A percentile compares a stretch with the other conserved stretches of the same genome.
phyloP scores from a whole-genome alignment of 1,140 invertebrate genomes.

The Scaptomyza montana region DNA sequence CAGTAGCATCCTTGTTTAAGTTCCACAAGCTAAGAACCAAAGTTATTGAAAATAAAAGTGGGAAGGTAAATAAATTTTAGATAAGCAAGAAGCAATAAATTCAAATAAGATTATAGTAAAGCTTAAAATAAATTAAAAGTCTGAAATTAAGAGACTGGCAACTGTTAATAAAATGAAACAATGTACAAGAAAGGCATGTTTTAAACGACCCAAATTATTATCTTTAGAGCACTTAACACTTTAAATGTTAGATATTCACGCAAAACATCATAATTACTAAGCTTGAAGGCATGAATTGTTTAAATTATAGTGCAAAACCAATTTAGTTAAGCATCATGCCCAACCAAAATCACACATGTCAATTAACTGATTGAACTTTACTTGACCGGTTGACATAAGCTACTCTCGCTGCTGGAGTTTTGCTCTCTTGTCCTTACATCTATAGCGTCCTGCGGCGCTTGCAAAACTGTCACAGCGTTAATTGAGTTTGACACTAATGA shows the following conservation, averaged over 20 bases:
- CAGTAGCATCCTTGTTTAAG: slow-evolving; percentile 16
- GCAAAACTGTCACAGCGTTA: slow-evolving; percentile 74
- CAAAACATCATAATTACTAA: neutral
- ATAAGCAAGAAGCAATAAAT: too few relatives aligned
- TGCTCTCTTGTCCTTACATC: slow-evolving; percentile 2
- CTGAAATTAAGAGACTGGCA: too few relatives aligned
- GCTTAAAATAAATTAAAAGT: too few relatives aligned
- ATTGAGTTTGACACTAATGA: slow-evolving; percentile 82
- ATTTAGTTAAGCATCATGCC: neutral
- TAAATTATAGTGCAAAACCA: neutral
- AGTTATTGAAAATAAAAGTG: neutral
- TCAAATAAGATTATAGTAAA: too few relatives aligned
- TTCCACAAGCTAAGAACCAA: slow-evolving; percentile 29
- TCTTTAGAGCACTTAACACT: too few relatives aligned
- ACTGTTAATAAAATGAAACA: too few relatives aligned
- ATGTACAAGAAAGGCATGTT: too few relatives aligned
- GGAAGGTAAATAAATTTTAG: too few relatives aligned
- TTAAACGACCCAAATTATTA: too few relatives aligned
- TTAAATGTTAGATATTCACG: too few relatives aligned
- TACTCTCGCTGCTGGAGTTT: neutral
- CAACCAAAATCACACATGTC: slow-evolving; percentile 11
- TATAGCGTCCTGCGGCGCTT: slow-evolving; percentile 19
- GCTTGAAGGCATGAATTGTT: neutral
- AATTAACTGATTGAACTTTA: slow-evolving; percentile 43
- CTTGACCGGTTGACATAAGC: slow-evolving; percentile 18